Conservation (phyloP, 2,797 vertebrate species). For the Chelonia mydas region DNA sequence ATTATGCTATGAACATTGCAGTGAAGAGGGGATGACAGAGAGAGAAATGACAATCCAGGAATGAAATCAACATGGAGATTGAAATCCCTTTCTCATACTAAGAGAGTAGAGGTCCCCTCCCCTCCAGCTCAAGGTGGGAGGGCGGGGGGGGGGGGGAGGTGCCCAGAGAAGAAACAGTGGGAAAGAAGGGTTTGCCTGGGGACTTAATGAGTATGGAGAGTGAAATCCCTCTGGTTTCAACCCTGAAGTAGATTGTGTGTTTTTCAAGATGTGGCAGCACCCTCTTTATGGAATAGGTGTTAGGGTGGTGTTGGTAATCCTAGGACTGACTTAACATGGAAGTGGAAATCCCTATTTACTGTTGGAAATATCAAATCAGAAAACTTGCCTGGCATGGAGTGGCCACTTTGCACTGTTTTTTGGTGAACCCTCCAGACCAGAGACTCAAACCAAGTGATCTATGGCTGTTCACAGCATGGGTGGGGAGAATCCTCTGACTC, state of each 20-base stretch:
- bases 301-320: not conserved
- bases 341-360: not conserved
- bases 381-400: not conserved
- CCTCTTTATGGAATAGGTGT: not conserved
- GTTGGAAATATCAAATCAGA: not conserved
- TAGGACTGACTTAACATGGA: not conserved
- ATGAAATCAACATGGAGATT: not conserved
- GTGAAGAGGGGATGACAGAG: not conserved
- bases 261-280: not conserved
- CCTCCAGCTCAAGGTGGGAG: not conserved
- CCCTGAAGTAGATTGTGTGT: not conserved
- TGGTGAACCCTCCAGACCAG: not conserved
- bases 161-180: no score
- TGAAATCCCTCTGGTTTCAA: not conserved
- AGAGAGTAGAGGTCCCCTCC: not conserved
- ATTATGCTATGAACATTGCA: not conserved
- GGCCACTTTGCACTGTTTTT: not conserved
- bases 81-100: not conserved
- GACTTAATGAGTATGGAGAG: not conserved
- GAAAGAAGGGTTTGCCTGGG: not conserved
- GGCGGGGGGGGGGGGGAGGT: no score
- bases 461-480: not conserved
- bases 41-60: not conserved
- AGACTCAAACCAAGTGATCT: not conserved
- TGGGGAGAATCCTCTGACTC: not conserved